Evolutionary conservation across 2,888 invertebrate species (phyloP), one percentile per base, ranked within the genome.

Genomic region (Drosophila crucigera): DNA sequence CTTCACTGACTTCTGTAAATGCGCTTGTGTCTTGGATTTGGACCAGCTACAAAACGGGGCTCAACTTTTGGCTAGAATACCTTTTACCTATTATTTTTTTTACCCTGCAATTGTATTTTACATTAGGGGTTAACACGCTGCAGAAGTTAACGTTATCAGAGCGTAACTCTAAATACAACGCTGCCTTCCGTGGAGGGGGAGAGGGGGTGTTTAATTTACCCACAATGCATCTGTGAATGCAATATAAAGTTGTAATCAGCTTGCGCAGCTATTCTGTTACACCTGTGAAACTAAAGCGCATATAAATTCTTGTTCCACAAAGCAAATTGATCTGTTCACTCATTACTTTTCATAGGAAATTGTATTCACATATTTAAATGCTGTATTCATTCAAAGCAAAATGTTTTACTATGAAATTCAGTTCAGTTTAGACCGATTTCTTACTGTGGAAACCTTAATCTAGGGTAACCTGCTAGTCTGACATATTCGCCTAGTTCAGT

Each of bases 131-230:
- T 55, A 62, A 62, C 35, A n/a, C 47, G 16, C 28, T 37, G 37
- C 19, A 6, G 28, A 54, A 62, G 58, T 19, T 4, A n/a, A 9
- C 47, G 64, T 80, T 76, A 84, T 84, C 68, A 89, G 84, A 84
- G 90, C 84, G 83, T 73, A 72, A 84, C 80, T 30, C 39, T 33
- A 68, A 61, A 63, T 11, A 65, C 61, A 54, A 58, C 28, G 11
- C 30, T 37, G 7, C 11, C 63, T 62, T 35, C n/a, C 5, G 5
- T 0, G 35, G 22, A 31, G 9, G 9, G 31, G 31, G 30, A 0
- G 6, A 4, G 7, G 30, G 10, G 16, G 22, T 47, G 9, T 25
- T 25, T 22, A 16, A 16, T 9, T 16, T 47, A 25, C 4, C 22
- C 16, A 16, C 22, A 25, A 9, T 47, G 25, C 22, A 47, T 47